phyloP scores from a whole-genome alignment of 2,797 vertebrate species.

The Sparidentex hasta region DNA sequence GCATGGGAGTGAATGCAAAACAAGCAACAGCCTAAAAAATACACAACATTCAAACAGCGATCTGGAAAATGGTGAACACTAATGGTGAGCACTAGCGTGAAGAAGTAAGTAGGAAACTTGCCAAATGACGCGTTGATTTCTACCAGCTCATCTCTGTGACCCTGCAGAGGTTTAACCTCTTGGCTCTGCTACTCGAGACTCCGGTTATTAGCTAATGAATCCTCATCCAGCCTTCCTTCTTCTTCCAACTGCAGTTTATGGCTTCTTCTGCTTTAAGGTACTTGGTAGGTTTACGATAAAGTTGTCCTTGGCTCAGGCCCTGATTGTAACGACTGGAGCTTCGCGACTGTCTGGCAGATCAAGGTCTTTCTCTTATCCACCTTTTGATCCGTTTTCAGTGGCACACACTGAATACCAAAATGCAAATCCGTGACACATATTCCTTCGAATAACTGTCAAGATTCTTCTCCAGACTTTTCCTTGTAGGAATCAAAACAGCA shows the following conservation, averaged over 20 bases:
- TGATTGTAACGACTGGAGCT: conserved; percentile 28
- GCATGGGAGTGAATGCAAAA: neutral
- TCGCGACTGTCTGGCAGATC: conserved; percentile 30
- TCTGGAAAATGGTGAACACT: neutral
- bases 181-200: conserved; percentile 5
- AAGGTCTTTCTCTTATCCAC: conserved; percentile 43
- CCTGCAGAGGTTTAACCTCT: neutral
- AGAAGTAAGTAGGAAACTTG: neutral
- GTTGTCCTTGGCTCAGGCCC: conserved; percentile 40
- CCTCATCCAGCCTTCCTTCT: conserved; percentile 13
- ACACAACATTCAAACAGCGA: neutral
- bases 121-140: conserved; percentile 16
- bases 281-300: conserved; percentile 31
- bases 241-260: conserved; percentile 16
- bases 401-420: conserved; percentile 19
- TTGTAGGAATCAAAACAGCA: conserved; percentile 28
- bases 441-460: conserved; percentile 23
- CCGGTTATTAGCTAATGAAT: conserved; percentile 30
- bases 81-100: neutral
- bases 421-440: conserved; percentile 23
- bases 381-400: conserved; percentile 14
- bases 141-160: neutral
- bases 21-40: neutral
- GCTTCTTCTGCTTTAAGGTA: conserved; percentile 25
- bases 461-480: conserved; percentile 18